Percentiles rank a stretch among this genome's conserved stretches.
These are phyloP conservation scores for Cyprinodon brontotheroides DNA, from an alignment of 2,113 vertebrate species.

Conservation along the genomic window DNA sequence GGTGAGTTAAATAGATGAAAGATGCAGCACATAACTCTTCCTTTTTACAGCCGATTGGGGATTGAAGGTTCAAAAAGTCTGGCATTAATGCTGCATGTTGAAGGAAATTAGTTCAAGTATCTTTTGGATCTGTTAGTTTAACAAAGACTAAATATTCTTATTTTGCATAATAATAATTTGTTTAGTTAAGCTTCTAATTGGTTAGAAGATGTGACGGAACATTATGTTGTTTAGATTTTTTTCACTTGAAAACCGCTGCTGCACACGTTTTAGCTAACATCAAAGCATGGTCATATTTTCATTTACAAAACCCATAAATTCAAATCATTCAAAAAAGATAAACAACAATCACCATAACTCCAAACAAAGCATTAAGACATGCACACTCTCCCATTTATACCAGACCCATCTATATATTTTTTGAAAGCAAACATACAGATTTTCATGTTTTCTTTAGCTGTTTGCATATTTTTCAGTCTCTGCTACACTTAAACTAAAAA, in stretches of 20 bases:
- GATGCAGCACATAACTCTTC: no score
- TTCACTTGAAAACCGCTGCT: conserved; percentile 20
- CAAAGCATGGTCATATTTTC: neutral
- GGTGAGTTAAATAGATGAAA: no score
- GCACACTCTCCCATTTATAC: conserved; percentile 42
- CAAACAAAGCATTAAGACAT: conserved; percentile 41
- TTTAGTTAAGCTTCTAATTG: neutral
- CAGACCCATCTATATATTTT: neutral
- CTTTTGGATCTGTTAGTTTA: neutral
- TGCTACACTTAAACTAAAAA: conserved; percentile 48
- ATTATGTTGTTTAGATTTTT: neutral
- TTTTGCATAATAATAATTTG: neutral
- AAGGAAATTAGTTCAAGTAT: neutral
- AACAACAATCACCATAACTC: neutral
- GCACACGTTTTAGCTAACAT: conserved; percentile 7
- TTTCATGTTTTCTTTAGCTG: conserved; percentile 37
- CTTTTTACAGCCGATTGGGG: no score
- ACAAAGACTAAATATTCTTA: neutral
- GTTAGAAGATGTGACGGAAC: conserved; percentile 2
- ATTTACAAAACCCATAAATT: conserved; percentile 1
- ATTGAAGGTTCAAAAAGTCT: neutral
- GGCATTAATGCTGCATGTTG: neutral
- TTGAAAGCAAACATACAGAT: conserved; percentile 1
- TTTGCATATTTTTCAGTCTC: conserved; percentile 70
- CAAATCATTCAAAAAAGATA: neutral